Conservation (phyloP, 2,113 vertebrate genomes). For the Calypte anna region DNA sequence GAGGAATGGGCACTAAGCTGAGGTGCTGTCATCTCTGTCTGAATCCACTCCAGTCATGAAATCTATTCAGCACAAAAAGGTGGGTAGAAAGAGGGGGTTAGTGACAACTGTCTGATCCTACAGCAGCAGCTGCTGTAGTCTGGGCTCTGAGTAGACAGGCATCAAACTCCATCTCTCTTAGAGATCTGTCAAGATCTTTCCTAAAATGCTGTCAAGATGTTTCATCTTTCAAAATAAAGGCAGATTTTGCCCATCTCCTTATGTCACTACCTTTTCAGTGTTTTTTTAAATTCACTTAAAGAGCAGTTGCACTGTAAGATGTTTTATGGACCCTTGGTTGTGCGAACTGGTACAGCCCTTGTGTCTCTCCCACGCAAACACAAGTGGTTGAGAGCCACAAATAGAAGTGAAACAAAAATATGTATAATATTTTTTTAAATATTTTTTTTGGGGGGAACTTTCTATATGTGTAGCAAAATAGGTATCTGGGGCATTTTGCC, state of each 20-base stretch:
- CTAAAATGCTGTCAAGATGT: not conserved
- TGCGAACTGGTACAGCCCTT: not conserved
- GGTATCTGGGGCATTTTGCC: not conserved
- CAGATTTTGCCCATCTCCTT: not conserved
- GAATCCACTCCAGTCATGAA: not conserved
- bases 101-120: not conserved
- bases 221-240: not conserved
- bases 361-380: not conserved
- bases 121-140: not conserved
- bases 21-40: not conserved
- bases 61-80: not conserved
- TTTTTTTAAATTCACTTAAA: not conserved
- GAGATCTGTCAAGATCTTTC: not conserved
- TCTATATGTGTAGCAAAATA: not conserved
- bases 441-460: not conserved
- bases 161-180: not conserved
- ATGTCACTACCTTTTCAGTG: not conserved
- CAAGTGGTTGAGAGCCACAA: not conserved
- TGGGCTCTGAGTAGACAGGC: not conserved
- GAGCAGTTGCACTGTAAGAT: not conserved
- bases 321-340: not conserved
- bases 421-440: fast-evolving
- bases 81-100: not conserved
- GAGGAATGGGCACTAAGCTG: not conserved
- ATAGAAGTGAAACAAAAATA: not conserved